Base-by-base conservation (phyloP, 2,113 vertebrate genomes). In the Drymodes brunneopygia region DNA sequence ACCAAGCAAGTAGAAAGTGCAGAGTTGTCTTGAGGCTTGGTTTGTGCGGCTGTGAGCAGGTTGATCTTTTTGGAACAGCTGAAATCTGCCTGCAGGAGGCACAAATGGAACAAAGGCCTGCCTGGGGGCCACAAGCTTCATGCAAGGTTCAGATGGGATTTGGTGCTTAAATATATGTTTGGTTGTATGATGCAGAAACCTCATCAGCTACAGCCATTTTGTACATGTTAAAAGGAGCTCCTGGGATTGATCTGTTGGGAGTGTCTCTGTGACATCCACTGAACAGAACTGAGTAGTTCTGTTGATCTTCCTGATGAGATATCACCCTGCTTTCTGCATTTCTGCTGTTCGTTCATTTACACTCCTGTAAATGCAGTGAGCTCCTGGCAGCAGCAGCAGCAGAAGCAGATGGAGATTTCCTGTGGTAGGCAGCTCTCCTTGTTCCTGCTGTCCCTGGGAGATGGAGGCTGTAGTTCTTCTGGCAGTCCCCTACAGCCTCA, bases 291-390 rank as follows among this genome's bases (percentile, higher is more conserved):
- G 38, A 79, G 60, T 25, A 40, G 35, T 16, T 33, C 2, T 48
- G 4, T 50, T 0, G 0, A 21, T 86, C 61, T 58, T 70, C 13
- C 53, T 18, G 13, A n/a, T 35, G 14, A 25, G 57, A 23, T 16
- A 4, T 18, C 0, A 2, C 57, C 0, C 1, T 38, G 5, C 7
- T 29, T 5, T 3, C 36, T 18, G 6, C 2, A 3, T 31, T 86
- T 53, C 71, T 72, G 35, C 44, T 14, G 13, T 31, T 72, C 0
- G 0, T 40, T 54, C 14, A 11, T 64, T 86, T 65, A 27, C 15
- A 38, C 36, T 47, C 0, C 0, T 10, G 61, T 38, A 53, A 78
- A 75, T 6, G 44, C 35, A 54, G 53, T 4, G 12, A 35, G 10
- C 33, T 56, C 24, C 33, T 4, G 15, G 44, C 44, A 44, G 40